These are phyloP conservation scores for Petrosia ficiformis DNA, from an alignment of 37 sponge, comb jelly and placozoan genomes.

Conservation along the genomic window DNA sequence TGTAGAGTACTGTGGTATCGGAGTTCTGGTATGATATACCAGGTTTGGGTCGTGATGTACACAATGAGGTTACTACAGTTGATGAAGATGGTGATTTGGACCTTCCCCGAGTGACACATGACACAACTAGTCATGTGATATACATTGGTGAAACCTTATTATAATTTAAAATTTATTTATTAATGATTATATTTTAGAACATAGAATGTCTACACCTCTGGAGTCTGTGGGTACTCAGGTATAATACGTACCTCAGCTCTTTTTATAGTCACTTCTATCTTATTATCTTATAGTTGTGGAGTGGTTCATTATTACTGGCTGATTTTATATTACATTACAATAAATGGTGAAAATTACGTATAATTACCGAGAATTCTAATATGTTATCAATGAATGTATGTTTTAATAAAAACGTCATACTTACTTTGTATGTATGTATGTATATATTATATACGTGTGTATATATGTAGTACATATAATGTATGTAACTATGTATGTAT, in stretches of 20 bases:
- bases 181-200: too few relatives aligned
- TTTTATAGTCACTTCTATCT: conserved; percentile 30
- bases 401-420: too few relatives aligned
- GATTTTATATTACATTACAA: conserved; percentile 31
- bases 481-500: too few relatives aligned
- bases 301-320: conserved; percentile 38
- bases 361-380: too few relatives aligned
- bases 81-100: conserved; percentile 53
- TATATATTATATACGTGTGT: too few relatives aligned
- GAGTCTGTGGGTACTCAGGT: background rate
- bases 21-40: background rate
- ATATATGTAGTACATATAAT: too few relatives aligned
- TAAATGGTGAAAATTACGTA: background rate
- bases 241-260: conserved; percentile 22
- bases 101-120: background rate
- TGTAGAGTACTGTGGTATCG: background rate
- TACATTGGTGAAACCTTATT: background rate
- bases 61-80: background rate
- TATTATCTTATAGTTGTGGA: conserved; percentile 49
- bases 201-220: too few relatives aligned
- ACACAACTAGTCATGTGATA: background rate
- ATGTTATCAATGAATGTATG: too few relatives aligned
- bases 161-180: too few relatives aligned
- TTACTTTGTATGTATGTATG: too few relatives aligned
- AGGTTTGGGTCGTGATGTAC: background rate